Conservation (phyloP, 2,113 vertebrate species). For the Patagioenas fasciata region DNA sequence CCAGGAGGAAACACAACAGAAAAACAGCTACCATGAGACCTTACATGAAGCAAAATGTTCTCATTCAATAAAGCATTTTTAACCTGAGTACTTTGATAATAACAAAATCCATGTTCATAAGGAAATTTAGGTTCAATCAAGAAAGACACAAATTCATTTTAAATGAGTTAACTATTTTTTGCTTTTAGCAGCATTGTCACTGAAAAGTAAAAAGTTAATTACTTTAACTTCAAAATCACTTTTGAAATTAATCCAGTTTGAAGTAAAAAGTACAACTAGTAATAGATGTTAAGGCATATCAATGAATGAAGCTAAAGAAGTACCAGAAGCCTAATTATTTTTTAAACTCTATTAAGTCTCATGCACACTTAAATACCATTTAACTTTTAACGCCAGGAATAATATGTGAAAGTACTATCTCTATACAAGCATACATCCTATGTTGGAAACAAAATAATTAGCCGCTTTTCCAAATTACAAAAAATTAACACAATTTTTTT, state of each 20-base stretch:
- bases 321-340: background rate
- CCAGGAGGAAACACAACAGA: background rate
- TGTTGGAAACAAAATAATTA: background rate
- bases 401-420: background rate
- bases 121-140: background rate
- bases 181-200: background rate
- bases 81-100: background rate
- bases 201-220: background rate
- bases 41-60: background rate
- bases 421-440: background rate
- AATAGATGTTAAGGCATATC: background rate
- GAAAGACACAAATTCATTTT: background rate
- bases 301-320: background rate
- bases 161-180: background rate
- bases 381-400: background rate
- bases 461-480: background rate
- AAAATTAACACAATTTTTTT: background rate
- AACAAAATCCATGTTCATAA: background rate
- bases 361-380: background rate
- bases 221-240: background rate
- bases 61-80: background rate
- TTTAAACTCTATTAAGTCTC: background rate
- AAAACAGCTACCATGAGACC: background rate
- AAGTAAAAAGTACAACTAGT: background rate
- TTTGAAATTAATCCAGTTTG: background rate